phyloP scores from a whole-genome alignment of 2,797 vertebrate species.

The Betta splendens region DNA sequence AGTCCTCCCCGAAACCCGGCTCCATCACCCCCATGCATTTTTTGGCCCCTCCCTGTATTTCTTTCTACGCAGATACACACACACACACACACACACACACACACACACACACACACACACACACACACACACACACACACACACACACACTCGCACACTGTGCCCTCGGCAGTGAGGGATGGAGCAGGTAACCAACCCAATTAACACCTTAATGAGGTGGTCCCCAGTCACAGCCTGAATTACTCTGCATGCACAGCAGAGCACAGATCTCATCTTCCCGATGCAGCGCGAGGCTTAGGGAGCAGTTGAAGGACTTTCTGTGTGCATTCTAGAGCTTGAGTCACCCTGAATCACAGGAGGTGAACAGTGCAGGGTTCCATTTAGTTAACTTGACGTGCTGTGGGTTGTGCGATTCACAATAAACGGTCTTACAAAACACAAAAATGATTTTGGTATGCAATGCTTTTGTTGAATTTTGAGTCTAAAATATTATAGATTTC shows the following conservation, averaged over 20 bases:
- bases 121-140: neutral
- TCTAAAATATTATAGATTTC: no score
- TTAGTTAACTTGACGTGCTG: no score
- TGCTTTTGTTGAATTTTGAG: no score
- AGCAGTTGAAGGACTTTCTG: slow-evolving; percentile 2
- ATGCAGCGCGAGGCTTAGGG: neutral
- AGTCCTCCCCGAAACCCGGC: slow-evolving; percentile 46
- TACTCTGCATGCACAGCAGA: slow-evolving; percentile 43
- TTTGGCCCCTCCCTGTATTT: slow-evolving; percentile 14
- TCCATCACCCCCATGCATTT: slow-evolving; percentile 32
- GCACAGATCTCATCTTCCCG: slow-evolving; percentile 30
- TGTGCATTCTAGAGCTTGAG: slow-evolving; percentile 10
- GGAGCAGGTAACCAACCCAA: slow-evolving; percentile 71
- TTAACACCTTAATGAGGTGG: slow-evolving; percentile 76
- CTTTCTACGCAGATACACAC: slow-evolving; percentile 7
- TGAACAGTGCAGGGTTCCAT: neutral
- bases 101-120: slow-evolving; percentile 9
- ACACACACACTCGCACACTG: no score
- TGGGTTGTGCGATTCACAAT: no score
- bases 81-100: slow-evolving; percentile 12
- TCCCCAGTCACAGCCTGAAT: slow-evolving; percentile 52
- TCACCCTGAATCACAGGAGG: neutral
- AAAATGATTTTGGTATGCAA: no score
- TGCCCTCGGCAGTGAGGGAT: slow-evolving; percentile 49
- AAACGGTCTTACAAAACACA: no score